Base-by-base conservation (phyloP, 2,888 invertebrate genomes). In the Aquatica leii region DNA sequence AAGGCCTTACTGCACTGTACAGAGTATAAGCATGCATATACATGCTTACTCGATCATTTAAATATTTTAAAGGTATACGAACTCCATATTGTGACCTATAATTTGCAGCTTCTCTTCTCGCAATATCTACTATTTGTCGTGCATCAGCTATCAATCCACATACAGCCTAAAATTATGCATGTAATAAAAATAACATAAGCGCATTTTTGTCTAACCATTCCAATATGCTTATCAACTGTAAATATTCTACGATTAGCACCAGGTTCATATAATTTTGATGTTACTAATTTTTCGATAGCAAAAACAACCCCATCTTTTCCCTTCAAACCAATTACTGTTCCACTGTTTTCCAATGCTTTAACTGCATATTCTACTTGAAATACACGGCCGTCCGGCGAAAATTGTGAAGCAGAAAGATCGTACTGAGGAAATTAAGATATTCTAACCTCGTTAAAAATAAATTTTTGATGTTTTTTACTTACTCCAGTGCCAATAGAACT, bases 291-390 rank as follows among this genome's bases (percentile, higher is more conserved):
- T 80, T 99, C 99, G 0, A 98, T 97, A 0, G 97, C 99, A 77
- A 99, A 91, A 3, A 99, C 96, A 2, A 99, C 92, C 58, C 97
- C 95, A 85, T 99, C 97, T 78, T 95, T 97, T 18, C 98, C 97
- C 74, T 95, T 85, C 3, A 99, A 86, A 0, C 93, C 98, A 69
- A 99, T 92, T 11, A 97, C 96, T 64, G 98, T 98, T 8, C 98
- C 97, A 63, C 81, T 81, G 59, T 81, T 82, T 84, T 99, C 99
- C 1, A 99, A 98, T 2, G 99, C 99, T 84, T 99, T 99, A 58
- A 93, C 93, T 2, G 99, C 99, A 84, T 99, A 99, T 85, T 99
- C 99, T 1, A 99, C 97, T 89, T 99, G 99, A 82, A 99, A 99
- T 34, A 99, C 98, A 73, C 98, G 87, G 8, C 99, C 99, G 81